Base-by-base conservation (phyloP, 2,113 vertebrate genomes). In the Elaphurus davidianus region DNA sequence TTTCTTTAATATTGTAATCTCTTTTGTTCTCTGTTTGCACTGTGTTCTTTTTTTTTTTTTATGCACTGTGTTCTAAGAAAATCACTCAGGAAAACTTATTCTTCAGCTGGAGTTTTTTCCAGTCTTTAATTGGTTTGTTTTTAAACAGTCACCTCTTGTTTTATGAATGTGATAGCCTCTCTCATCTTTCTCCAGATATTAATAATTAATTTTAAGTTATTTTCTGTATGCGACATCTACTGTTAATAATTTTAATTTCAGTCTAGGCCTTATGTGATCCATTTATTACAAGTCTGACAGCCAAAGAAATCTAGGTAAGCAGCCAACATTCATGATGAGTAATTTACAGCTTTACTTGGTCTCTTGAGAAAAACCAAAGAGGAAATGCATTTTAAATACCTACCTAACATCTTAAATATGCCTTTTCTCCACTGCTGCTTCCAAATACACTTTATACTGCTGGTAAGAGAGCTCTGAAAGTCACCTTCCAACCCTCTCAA, bases 241-340 rank as follows among this genome's bases (percentile, higher is more conserved):
- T 74, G 33, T 94, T 95, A 95, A 91, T 86, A 89, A 90, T 76
- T 71, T 96, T 86, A 86, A 50, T 78, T 27, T 95, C 95, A 98
- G 87, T 89, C 57, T 59, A 64, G 60, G 82, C 84, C 85, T 97
- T 93, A 60, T 97, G 85, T 76, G 94, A 96, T 78, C 90, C 81
- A 96, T 96, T 97, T 96, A 92, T 87, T 97, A 54, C 76, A 82
- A 96, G 95, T 94, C 92, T 96, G 95, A 50, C 81, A 82, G 95
- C 97, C 97, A 98, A 95, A 94, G 92, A 98, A 97, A 97, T 94
- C 95, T 93, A 96, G 97, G 95, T 98, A 88, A 94, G 90, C 85
- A 55, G 94, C 94, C 96, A 95, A 96, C 91, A 97, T 94, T 93
- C 90, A 67, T 28, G 82, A 96, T 83, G 88, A 97, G 94, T 95